Conservation (phyloP, 1,140 invertebrate species). For the Adelges cooleyi region DNA sequence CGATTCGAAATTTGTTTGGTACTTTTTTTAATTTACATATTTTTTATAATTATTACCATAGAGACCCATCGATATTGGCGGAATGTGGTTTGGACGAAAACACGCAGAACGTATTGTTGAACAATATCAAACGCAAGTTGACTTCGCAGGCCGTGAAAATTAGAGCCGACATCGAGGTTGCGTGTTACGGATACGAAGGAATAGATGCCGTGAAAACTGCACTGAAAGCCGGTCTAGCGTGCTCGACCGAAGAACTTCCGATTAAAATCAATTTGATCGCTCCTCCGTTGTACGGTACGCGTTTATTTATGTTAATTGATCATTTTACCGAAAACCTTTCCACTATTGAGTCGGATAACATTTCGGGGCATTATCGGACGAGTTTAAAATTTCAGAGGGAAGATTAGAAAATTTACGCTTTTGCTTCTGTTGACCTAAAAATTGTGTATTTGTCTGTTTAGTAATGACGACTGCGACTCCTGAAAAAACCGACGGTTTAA, state of each 20-base stretch:
- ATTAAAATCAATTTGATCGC: slow-evolving; percentile 99
- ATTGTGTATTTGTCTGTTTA: slow-evolving; percentile 37
- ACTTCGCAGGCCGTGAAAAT: slow-evolving; percentile 98
- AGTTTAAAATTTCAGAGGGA: too few relatives aligned
- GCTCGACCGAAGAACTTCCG: slow-evolving; percentile 85
- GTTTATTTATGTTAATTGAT: slow-evolving; percentile 21
- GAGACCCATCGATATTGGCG: slow-evolving; percentile 84
- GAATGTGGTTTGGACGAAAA: slow-evolving; percentile 91
- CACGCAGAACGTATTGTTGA: slow-evolving; percentile 83
- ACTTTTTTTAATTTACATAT: not conserved
- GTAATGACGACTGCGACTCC: slow-evolving; percentile 97
- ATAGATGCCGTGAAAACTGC: slow-evolving; percentile 97
- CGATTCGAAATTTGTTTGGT: too few relatives aligned
- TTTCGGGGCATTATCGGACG: too few relatives aligned
- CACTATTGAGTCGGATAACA: too few relatives aligned
- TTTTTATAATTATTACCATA: slow-evolving; percentile 36
- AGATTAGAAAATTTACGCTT: too few relatives aligned
- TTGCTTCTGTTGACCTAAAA: not conserved
- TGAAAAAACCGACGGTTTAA: slow-evolving; percentile 86
- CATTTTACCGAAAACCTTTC: too few relatives aligned
- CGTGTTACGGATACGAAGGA: slow-evolving; percentile 96
- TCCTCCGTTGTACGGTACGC: slow-evolving; percentile 82
- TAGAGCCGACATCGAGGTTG: slow-evolving; percentile 93
- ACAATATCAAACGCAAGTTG: slow-evolving; percentile 90
- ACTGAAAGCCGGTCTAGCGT: slow-evolving; percentile 77